Conservation (phyloP, 2,797 vertebrate genomes). For the Glossophaga mutica region DNA sequence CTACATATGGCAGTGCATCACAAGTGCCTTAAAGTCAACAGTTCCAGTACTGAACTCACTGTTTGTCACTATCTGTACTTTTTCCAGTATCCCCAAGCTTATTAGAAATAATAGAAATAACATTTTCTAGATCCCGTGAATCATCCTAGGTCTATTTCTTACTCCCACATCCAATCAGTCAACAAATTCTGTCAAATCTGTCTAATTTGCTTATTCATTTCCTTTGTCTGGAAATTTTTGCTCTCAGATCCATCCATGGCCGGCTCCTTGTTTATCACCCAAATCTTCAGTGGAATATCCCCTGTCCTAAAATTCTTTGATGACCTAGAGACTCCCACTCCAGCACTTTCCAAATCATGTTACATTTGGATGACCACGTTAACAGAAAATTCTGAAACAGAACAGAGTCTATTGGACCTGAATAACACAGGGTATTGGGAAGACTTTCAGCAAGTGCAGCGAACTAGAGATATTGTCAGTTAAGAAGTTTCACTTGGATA, state of each 20-base stretch:
- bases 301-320: constrained; percentile 10
- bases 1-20: neutral
- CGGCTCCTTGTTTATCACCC: constrained; percentile 41
- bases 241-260: neutral
- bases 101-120: constrained; percentile 64
- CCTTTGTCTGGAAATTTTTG: constrained; percentile 63
- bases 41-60: neutral
- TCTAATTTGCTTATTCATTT: constrained; percentile 69
- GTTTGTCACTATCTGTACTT: constrained; percentile 11
- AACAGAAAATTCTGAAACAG: neutral
- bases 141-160: constrained; percentile 62
- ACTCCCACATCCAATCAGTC: constrained; percentile 67
- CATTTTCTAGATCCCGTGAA: constrained; percentile 64
- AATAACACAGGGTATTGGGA: neutral
- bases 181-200: constrained; percentile 64
- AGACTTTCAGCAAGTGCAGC: neutral
- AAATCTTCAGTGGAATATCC: constrained; percentile 33
- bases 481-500: neutral
- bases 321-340: neutral
- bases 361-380: neutral
- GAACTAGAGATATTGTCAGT: neutral
- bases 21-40: neutral
- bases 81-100: constrained; percentile 19
- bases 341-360: neutral
- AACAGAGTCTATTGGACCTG: neutral